phyloP scores from a whole-genome alignment of 2,888 invertebrate species.

The Gymnocheta viridis region DNA sequence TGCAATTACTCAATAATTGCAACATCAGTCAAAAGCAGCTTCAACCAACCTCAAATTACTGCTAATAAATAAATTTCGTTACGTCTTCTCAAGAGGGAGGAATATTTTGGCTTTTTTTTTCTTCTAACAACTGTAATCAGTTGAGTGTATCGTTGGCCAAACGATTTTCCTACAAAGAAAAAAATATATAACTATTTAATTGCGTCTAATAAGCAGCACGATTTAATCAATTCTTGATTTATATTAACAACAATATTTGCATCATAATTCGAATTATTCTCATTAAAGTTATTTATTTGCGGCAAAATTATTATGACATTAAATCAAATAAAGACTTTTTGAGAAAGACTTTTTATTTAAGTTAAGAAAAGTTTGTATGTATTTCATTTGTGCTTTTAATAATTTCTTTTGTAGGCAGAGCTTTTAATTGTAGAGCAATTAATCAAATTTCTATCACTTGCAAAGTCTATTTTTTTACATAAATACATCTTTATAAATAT shows the following conservation, averaged over 20 bases:
- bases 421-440: conserved; percentile 56
- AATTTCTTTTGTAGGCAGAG: background rate
- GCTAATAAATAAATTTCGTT: conserved; percentile 31
- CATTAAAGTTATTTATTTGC: conserved; percentile 6
- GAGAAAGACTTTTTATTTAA: background rate
- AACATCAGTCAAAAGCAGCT: background rate
- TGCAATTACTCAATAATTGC: background rate
- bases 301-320: background rate
- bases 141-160: background rate
- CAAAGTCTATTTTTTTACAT: conserved; percentile 9
- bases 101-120: background rate
- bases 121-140: background rate
- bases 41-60: conserved; percentile 40
- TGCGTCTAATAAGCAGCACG: conserved; percentile 3
- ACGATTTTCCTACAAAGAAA: background rate
- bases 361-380: background rate
- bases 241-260: background rate
- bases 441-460: conserved; percentile 63
- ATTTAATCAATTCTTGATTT: conserved; percentile 31
- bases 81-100: background rate
- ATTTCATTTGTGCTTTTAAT: background rate
- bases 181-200: conserved; percentile 31
- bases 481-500: background rate
- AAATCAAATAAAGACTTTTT: conserved; percentile 21
- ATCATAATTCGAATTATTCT: conserved; percentile 1